Base-by-base conservation (phyloP, 2,113 vertebrate species). In the Scartelaos histophorus region DNA sequence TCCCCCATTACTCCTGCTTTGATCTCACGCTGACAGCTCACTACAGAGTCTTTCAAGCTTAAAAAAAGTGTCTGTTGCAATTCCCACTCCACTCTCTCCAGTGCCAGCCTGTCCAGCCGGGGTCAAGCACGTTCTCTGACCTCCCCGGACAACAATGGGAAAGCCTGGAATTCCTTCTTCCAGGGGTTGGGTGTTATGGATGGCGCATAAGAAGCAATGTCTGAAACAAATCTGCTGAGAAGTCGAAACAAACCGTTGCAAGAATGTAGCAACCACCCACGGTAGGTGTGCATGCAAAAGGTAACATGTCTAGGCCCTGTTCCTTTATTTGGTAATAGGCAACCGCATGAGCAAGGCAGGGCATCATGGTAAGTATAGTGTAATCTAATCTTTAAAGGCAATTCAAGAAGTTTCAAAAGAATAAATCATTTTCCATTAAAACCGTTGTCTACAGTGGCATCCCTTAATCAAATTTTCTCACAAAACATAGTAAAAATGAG, bases 111-210 rank as follows among this genome's bases (percentile, higher is more conserved):
- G 75, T 70, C 84, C 76, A 82, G 87, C 74, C 66, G 21, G 86
- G 58, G 90, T 92, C 89, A 89, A 91, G 89, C 83, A 90, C 87
- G 86, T 89, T 87, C 60, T 16, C 76, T 83, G 84, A 90, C 80
- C 90, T 79, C 76, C 69, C 7, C 35, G 70, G 77, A 86, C 82
- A 81, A 80, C 78, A 77, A 82, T 54, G 21, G 25, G 13, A 34
- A 2, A 0, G 73, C 56, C 38, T 43, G 3, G 71, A 70, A 90
- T 86, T 88, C 77, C 69, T 71, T 74, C 74, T 57, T 62, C 51
- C 45, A 60, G 76, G 47, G 51, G 43, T 58, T 25, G 56, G 77
- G 47, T 51, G 76, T 71, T 87, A 83, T 73, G 75, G 76, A 84
- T 75, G 77, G 76, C 68, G 4, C 4, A 78, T 53, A 73, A 51